Evolutionary conservation across 2,113 vertebrate species (phyloP).

Genomic region (Pedionomus torquatus): DNA sequence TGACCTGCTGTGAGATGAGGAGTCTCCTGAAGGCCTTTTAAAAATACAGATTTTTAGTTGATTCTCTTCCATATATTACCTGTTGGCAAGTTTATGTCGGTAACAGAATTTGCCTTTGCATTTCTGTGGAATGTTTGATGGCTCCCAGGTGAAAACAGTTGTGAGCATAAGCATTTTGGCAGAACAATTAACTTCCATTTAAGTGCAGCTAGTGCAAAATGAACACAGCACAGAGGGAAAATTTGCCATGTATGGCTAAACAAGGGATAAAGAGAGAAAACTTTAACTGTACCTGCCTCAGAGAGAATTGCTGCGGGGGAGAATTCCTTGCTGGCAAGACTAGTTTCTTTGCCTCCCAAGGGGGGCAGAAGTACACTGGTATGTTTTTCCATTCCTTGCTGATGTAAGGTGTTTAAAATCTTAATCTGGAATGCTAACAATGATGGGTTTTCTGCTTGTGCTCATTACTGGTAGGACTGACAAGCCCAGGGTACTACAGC

Average conservation of each 20-base stretch:
- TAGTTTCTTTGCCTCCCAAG: background rate
- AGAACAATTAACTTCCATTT: background rate
- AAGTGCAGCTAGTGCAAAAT: background rate
- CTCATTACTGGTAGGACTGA: background rate
- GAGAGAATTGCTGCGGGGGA: background rate
- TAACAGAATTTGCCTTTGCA: background rate
- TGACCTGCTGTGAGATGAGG: background rate
- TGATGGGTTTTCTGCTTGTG: background rate
- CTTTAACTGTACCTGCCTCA: background rate
- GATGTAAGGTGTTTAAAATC: background rate
- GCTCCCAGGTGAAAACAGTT: background rate
- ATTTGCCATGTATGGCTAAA: fast-evolving
- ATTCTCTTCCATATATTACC: background rate
- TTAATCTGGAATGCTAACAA: background rate
- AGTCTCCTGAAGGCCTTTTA: background rate
- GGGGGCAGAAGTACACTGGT: background rate
- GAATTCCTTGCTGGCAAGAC: background rate
- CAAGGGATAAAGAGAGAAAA: background rate
- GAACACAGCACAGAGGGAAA: background rate
- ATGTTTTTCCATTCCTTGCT: background rate
- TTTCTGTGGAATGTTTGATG: background rate
- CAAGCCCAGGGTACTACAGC: background rate
- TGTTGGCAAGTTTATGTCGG: background rate
- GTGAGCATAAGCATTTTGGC: background rate
- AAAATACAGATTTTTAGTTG: background rate